Percentiles rank a stretch among this genome's conserved stretches.
Conservation (phyloP, 2,888 invertebrate species). For the Drosophila anomelani region DNA sequence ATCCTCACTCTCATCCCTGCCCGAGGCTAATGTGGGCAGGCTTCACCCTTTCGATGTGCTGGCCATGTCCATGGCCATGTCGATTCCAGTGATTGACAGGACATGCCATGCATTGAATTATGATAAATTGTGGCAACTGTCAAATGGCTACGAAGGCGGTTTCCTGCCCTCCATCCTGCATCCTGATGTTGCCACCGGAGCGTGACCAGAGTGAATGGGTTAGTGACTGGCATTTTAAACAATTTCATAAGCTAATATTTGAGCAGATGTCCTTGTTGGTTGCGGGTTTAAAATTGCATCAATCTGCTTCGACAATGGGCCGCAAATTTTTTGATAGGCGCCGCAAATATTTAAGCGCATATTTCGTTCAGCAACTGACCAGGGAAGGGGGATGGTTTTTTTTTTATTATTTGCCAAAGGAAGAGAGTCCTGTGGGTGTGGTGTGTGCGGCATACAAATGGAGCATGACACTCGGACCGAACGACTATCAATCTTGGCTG, state of each 20-base stretch:
- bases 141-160: slow-evolving; percentile 76
- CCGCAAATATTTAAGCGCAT: slow-evolving; percentile 61
- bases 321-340: slow-evolving; percentile 63
- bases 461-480: slow-evolving; percentile 39
- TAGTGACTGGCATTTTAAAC: slow-evolving; percentile 69
- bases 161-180: slow-evolving; percentile 30
- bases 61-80: slow-evolving; percentile 33
- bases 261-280: slow-evolving; percentile 64
- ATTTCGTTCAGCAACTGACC: slow-evolving; percentile 50
- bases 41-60: slow-evolving; percentile 62
- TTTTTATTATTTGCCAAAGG: not conserved
- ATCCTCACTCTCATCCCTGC: slow-evolving; percentile 1
- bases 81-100: slow-evolving; percentile 69
- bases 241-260: slow-evolving; percentile 76
- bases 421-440: slow-evolving; percentile 9
- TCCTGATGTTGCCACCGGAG: slow-evolving; percentile 35
- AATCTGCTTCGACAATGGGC: slow-evolving; percentile 59
- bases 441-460: slow-evolving; percentile 65
- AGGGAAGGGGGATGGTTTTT: not conserved
- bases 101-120: slow-evolving; percentile 81
- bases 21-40: slow-evolving; percentile 61
- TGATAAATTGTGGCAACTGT: slow-evolving; percentile 83
- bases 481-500: slow-evolving; percentile 68
- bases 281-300: slow-evolving; percentile 70
- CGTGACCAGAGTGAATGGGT: slow-evolving; percentile 67